phyloP scores from a whole-genome alignment of 2,888 invertebrate genomes.

The Dolichopus griseipennis region DNA sequence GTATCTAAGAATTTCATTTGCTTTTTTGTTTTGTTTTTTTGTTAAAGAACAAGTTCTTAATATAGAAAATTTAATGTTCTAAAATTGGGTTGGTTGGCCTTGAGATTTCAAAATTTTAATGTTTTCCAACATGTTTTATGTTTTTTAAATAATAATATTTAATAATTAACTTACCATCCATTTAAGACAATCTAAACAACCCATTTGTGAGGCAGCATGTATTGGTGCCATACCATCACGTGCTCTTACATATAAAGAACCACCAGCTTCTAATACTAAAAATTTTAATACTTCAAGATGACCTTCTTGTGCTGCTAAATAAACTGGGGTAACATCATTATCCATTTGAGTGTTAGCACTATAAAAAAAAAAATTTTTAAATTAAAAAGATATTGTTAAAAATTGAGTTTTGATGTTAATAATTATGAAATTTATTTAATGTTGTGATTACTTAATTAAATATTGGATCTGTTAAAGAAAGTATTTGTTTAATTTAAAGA shows the following conservation, averaged over 20 bases:
- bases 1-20: neutral
- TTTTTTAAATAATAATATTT: conserved; percentile 4
- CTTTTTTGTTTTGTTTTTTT: neutral
- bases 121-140: neutral
- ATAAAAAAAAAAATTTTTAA: conserved; percentile 30
- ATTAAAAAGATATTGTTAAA: no score
- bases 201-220: conserved; percentile 85
- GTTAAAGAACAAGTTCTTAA: no score
- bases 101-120: no score
- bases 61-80: neutral
- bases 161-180: conserved; percentile 64
- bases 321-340: conserved; percentile 83
- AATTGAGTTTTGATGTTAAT: no score
- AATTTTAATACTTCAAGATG: conserved; percentile 78
- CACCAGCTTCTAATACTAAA: conserved; percentile 74
- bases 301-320: conserved; percentile 81
- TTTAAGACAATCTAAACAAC: conserved; percentile 74
- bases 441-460: no score
- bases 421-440: no score
- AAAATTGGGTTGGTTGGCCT: neutral
- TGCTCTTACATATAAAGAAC: conserved; percentile 71
- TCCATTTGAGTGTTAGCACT: conserved; percentile 88
- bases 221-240: conserved; percentile 86
- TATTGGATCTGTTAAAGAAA: no score
- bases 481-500: no score